Evolutionary conservation across 2,113 vertebrate genomes (phyloP).

Genomic region (Prionailurus viverrinus): DNA sequence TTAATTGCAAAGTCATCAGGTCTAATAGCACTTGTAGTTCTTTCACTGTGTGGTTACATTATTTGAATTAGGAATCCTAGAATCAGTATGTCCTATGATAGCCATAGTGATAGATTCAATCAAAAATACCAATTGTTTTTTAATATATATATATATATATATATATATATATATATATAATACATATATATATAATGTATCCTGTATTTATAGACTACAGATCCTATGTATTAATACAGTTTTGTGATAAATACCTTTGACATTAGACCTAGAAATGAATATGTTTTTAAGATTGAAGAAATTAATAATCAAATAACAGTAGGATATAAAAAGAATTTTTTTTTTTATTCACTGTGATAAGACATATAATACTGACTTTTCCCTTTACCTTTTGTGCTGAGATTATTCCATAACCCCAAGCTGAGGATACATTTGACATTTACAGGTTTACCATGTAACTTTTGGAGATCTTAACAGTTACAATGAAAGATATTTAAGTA

Average conservation of each 20-base stretch:
- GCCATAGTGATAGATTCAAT: not conserved
- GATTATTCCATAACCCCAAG: not conserved
- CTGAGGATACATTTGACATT: not conserved
- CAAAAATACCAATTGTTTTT: not conserved
- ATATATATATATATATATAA: too few relatives aligned
- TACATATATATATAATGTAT: too few relatives aligned
- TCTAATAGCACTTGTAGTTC: not conserved
- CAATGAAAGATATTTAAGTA: not conserved
- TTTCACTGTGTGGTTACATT: not conserved
- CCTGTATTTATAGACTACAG: not conserved
- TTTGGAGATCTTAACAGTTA: not conserved
- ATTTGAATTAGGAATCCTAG: not conserved
- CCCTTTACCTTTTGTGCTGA: not conserved
- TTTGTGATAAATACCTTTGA: conserved; percentile 33
- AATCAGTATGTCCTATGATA: not conserved
- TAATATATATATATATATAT: too few relatives aligned
- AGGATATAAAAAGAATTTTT: not conserved
- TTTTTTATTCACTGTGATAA: conserved; percentile 31
- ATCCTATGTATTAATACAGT: not conserved
- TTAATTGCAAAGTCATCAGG: not conserved
- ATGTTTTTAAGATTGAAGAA: conserved; percentile 26
- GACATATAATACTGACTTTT: not conserved
- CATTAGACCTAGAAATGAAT: not conserved
- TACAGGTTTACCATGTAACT: not conserved
- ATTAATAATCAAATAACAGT: not conserved